Base-by-base conservation (phyloP, 1,140 invertebrate species). In the Thaumetopoea pityocampa region DNA sequence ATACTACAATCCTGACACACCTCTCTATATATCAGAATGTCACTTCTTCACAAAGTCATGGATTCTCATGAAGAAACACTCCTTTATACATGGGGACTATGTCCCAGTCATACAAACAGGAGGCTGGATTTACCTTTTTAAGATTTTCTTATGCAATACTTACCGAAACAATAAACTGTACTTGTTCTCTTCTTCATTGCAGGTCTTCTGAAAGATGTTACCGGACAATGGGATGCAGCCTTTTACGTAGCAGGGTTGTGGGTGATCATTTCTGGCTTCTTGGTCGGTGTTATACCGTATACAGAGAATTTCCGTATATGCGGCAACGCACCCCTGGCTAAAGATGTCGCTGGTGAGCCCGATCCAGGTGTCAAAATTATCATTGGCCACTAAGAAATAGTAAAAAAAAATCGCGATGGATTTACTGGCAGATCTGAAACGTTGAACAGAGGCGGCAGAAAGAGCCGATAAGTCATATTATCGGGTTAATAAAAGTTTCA, bases 171-270 rank as follows among this genome's bases (percentile, higher is more conserved):
- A n/a, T n/a, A n/a, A n/a, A n/a, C n/a, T n/a, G n/a, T n/a, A n/a
- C n/a, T n/a, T n/a, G n/a, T 22, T 27, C 5, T 9, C 9, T 49
- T 37, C 33, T 23, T 30, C 89, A 58, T 88, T 80, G 54, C 79
- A 89, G 92, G 92, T 40, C 89, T 86, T 46, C 62, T 94, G 0
- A 92, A 88, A 73, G 93, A 94, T 58, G 54, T 89, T 2, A 93
- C 92, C 1, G 76, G 87, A 1, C 85, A 78, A 7, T 95, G 93
- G 89, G 89, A 93, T 32, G 79, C 89, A 16, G 90, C 93, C 0
- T 95, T 95, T 72, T 90, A 91, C 53, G 85, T 92, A 51, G 91
- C 92, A 28, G 93, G 93, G 4, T 71, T 90, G 7, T 93, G 91
- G 87, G 91, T 94, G 5, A 85, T 93, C 8, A 52, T 96, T 1